Conservation (phyloP, 2,888 invertebrate species). For the Calameuta pallipes region DNA sequence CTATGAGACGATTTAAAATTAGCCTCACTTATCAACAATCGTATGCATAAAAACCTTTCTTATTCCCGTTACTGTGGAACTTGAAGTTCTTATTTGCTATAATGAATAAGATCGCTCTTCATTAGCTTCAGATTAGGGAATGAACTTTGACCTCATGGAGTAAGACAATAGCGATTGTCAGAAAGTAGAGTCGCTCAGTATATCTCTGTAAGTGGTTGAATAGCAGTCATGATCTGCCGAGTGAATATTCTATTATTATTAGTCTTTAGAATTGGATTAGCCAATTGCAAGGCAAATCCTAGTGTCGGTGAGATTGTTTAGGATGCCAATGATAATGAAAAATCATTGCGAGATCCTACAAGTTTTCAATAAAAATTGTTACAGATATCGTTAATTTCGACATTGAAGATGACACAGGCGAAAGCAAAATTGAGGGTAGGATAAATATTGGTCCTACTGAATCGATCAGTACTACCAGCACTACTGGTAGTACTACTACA, state of each 20-base stretch:
- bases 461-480: neutral
- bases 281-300: neutral
- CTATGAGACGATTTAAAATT: neutral
- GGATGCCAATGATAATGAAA: neutral
- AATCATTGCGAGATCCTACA: neutral
- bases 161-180: neutral
- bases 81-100: neutral
- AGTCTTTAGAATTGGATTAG: neutral
- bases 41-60: neutral
- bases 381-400: slow-evolving; percentile 19
- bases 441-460: neutral
- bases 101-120: neutral
- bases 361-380: slow-evolving; percentile 2
- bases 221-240: neutral
- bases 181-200: neutral
- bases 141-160: neutral
- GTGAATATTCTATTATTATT: neutral
- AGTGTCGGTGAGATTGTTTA: neutral
- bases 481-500: too few species aligned
- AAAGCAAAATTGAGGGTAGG: slow-evolving; percentile 12
- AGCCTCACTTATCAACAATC: neutral
- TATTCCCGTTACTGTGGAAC: neutral
- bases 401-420: too few species aligned
- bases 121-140: neutral
- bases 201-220: neutral